Base-by-base conservation (phyloP, 1,140 invertebrate species). In the Coelopa frigida region DNA sequence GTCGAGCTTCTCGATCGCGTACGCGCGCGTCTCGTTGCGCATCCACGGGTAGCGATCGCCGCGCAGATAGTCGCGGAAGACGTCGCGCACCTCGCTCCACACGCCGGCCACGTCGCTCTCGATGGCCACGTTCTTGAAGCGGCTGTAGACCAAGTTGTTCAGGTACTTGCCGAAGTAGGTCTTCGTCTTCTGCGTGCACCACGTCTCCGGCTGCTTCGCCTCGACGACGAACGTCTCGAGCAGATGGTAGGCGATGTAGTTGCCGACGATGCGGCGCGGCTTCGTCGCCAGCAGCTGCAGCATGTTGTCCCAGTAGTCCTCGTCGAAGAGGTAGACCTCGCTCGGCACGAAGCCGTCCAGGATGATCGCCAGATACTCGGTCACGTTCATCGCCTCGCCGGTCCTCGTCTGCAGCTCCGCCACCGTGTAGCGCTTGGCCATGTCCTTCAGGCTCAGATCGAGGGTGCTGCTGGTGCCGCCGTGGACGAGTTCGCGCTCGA, bases 11-110 rank as follows among this genome's bases (percentile, higher is more conserved):
- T 57, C 46, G 8, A 65, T 47, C 33, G 61, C 61, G 27, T 52
- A 7, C 12, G 39, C 32, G 10, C 59, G 46, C 0, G 61, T 65
- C 4, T 12, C 21, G 11, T 61, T 57, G 1, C 46, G n/a, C 5
- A 65, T 65, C 61, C 61, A 65, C 37, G 59, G 54, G 3, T 54
- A 49, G 10, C 54, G 59, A 47, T 65, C 53, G 3, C 56, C 59
- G 1, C n/a, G 40, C 12, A 65, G 33, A 0, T 60, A 40, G n/a
- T 54, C 44, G 20, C 54, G 48, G 24, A 65, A 61, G 0, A 49
- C 33, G 1, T 14, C 14, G 0, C 49, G 53, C 12, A 64, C 53
- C 38, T 65, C 46, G 0, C 51, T 31, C 61, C 61, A 65, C 2
- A 65, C 33, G 3, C 43, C 27, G n/a, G 38, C 10, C 1, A 65